These are phyloP conservation scores for Pterobdella sp. DNA, from an alignment of 2,888 invertebrate genomes.

Conservation along the genomic window DNA sequence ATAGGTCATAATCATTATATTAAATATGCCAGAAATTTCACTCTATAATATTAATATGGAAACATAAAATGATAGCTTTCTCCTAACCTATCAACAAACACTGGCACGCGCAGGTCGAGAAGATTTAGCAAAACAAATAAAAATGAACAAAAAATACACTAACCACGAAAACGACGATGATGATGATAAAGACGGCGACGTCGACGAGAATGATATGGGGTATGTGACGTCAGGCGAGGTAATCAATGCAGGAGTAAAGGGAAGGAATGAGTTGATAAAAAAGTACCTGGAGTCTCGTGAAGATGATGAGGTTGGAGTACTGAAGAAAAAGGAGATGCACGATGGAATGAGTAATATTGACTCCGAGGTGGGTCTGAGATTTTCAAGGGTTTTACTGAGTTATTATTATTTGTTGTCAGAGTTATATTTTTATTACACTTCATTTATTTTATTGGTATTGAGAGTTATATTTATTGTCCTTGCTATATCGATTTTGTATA, in stretches of 20 bases:
- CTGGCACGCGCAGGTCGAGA: conserved; percentile 41
- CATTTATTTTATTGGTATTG: background rate
- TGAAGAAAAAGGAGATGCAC: conserved; percentile 55
- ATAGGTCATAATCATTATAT: too few relatives aligned
- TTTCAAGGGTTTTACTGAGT: background rate
- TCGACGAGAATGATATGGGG: background rate
- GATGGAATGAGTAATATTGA: conserved; percentile 63
- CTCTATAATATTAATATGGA: too few relatives aligned
- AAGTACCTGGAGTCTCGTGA: conserved; percentile 13
- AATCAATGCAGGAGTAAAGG: conserved; percentile 12
- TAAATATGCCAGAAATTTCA: too few relatives aligned
- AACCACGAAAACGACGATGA: background rate
- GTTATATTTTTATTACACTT: background rate
- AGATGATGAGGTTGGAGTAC: conserved; percentile 1
- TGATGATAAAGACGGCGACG: background rate
- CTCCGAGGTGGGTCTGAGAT: conserved; percentile 42
- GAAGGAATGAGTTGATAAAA: conserved; percentile 7
- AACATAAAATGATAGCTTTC: too few relatives aligned
- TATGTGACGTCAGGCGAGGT: background rate
- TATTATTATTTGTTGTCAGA: too few relatives aligned
- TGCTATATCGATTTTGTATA: background rate
- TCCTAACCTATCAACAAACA: background rate
- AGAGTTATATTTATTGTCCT: too few relatives aligned
- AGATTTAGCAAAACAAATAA: conserved; percentile 44
- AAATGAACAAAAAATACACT: conserved; percentile 17